A percentile compares a stretch with the other conserved stretches of the same genome.
Conservation (phyloP, 2,113 vertebrate genomes). For the Oophaga pumilio region DNA sequence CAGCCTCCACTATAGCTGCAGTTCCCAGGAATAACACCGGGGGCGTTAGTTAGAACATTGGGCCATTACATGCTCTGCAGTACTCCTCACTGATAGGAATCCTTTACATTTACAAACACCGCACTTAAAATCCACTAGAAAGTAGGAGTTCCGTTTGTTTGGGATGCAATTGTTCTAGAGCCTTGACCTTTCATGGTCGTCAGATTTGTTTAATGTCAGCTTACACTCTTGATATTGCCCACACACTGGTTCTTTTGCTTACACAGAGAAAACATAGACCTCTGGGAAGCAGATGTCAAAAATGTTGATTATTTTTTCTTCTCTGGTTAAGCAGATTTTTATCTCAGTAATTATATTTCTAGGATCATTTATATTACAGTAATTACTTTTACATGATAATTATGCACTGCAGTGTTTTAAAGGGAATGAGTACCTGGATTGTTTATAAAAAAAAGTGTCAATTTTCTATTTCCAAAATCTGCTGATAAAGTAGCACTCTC, state of each 20-base stretch:
- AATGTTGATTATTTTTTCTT: slow-evolving; percentile 14
- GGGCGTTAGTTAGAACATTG: not conserved
- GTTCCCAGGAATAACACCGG: no score
- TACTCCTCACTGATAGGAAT: not conserved
- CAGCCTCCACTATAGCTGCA: no score
- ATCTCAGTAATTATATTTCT: slow-evolving; percentile 25
- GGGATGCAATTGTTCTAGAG: not conserved
- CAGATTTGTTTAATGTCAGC: slow-evolving; percentile 16
- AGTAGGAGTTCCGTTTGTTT: not conserved
- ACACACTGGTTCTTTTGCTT: slow-evolving; percentile 6
- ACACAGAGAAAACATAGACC: slow-evolving; percentile 19
- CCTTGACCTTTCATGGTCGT: slow-evolving; percentile 12
- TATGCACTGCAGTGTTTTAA: not conserved
- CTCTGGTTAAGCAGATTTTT: slow-evolving; percentile 17
- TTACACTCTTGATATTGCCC: slow-evolving; percentile 18
- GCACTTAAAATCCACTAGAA: not conserved
- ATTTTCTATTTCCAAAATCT: not conserved
- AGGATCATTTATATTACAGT: slow-evolving; percentile 3
- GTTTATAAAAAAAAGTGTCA: not conserved
- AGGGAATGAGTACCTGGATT: not conserved
- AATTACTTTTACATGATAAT: slow-evolving; percentile 29
- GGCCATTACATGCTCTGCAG: not conserved
- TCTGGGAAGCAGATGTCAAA: slow-evolving; percentile 33
- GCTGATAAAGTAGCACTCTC: not conserved
- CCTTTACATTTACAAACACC: not conserved